These are phyloP conservation scores for Creontiades dilutus DNA, from an alignment of 2,888 invertebrate species.

Conservation along the genomic window DNA sequence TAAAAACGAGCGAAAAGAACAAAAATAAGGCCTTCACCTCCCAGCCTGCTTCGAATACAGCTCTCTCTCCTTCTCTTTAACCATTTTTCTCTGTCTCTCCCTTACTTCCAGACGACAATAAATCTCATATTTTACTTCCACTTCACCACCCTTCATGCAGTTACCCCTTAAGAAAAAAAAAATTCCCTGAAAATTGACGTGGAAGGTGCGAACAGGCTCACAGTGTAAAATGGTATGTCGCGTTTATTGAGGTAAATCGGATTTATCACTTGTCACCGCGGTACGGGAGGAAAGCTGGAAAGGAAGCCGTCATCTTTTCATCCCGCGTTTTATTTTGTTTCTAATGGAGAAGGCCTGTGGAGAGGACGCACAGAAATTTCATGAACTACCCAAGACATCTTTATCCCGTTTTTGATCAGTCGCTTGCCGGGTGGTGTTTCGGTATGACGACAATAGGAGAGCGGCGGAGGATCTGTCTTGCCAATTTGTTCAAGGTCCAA, in stretches of 20 bases:
- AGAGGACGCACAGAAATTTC: background rate
- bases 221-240: conserved; percentile 32
- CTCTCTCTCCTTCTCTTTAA: background rate
- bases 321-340: background rate
- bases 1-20: background rate
- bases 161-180: background rate
- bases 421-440: background rate
- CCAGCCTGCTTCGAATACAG: background rate
- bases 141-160: background rate
- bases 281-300: background rate
- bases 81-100: background rate
- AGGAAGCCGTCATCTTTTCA: background rate
- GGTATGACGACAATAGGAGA: too few species aligned
- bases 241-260: conserved; percentile 58
- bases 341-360: background rate
- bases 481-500: too few species aligned
- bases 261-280: conserved; percentile 54
- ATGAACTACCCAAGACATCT: background rate
- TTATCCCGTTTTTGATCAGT: background rate
- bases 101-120: conserved; percentile 6
- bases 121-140: conserved; percentile 4
- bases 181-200: background rate
- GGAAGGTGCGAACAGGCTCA: conserved; percentile 28
- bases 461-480: too few species aligned
- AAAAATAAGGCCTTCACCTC: background rate